These are phyloP conservation scores for Pseudachorutes palmiensis DNA, from an alignment of 1,140 invertebrate genomes.

Conservation along the genomic window DNA sequence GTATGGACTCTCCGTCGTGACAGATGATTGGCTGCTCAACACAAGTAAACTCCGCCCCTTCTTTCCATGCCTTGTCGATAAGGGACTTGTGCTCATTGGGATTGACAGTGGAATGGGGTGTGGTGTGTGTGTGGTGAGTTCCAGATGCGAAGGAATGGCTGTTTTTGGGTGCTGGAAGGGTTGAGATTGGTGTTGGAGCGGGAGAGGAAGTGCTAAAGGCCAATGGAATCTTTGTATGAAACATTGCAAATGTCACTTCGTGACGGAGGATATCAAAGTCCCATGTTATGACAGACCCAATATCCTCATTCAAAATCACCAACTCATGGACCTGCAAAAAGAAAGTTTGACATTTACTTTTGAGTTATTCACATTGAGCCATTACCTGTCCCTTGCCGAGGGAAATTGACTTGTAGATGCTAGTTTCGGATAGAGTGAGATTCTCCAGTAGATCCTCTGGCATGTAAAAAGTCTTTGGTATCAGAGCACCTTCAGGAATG, in stretches of 20 bases:
- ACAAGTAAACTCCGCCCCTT: slow-evolving; percentile 67
- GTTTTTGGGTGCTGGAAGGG: slow-evolving; percentile 19
- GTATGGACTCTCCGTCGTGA: slow-evolving; percentile 88
- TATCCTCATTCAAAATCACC: slow-evolving; percentile 69
- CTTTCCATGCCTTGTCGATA: slow-evolving; percentile 66
- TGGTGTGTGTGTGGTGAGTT: slow-evolving; percentile 28
- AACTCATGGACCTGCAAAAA: slow-evolving; percentile 67
- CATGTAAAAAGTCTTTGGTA: slow-evolving; percentile 81
- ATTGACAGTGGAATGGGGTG: slow-evolving; percentile 21
- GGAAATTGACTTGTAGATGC: slow-evolving; percentile 61
- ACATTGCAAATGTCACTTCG: slow-evolving; percentile 31
- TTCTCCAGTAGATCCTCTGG: slow-evolving; percentile 55
- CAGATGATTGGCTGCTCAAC: slow-evolving; percentile 74
- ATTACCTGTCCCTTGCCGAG: slow-evolving; percentile 54
- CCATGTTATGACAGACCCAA: slow-evolving; percentile 87
- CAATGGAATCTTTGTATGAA: slow-evolving; percentile 39
- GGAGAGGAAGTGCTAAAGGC: slow-evolving; percentile 36
- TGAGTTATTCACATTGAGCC: background rate
- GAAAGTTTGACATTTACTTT: background rate
- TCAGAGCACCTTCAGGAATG: slow-evolving; percentile 75
- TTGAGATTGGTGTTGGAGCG: no score
- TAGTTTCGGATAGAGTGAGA: slow-evolving; percentile 56
- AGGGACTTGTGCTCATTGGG: slow-evolving; percentile 48
- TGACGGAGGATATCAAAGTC: slow-evolving; percentile 86
- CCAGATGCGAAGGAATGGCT: slow-evolving; percentile 10